Evolutionary conservation across 2,797 vertebrate genomes (phyloP).

Genomic region (Apogon hyalosoma): DNA sequence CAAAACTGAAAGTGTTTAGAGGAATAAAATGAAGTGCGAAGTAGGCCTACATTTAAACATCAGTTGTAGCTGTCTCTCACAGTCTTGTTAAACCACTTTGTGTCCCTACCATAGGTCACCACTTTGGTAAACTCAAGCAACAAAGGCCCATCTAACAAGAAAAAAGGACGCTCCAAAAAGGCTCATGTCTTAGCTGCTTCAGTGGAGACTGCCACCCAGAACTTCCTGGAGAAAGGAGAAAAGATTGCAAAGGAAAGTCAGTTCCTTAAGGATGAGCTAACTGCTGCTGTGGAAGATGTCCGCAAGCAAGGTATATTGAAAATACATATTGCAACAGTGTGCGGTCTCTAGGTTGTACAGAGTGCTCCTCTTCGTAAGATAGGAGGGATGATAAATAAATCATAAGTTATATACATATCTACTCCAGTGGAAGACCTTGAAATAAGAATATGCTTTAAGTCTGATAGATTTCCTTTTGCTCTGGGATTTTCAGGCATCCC

Average conservation of each 20-base stretch:
- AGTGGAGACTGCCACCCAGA: conserved; percentile 96
- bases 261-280: conserved; percentile 96
- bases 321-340: conserved; percentile 47
- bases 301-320: conserved; percentile 93
- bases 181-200: conserved; percentile 97
- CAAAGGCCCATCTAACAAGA: conserved; percentile 98
- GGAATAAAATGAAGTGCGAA: neutral
- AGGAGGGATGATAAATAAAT: conserved; percentile 63
- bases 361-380: conserved; percentile 51
- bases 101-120: conserved; percentile 87
- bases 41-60: neutral
- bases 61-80: neutral
- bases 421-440: conserved; percentile 41
- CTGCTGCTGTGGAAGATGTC: conserved; percentile 97
- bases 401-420: conserved; percentile 62
- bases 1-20: neutral
- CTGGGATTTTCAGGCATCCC: conserved; percentile 27
- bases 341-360: conserved; percentile 31
- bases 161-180: conserved; percentile 98
- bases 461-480: conserved; percentile 29
- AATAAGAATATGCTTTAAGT: conserved; percentile 49
- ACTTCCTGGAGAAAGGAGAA: conserved; percentile 98
- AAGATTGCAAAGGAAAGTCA: conserved; percentile 99
- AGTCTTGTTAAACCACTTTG: conserved; percentile 8
- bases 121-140: conserved; percentile 98